Base-by-base conservation (phyloP, 2,113 vertebrate genomes). In the Semnornis frantzii region DNA sequence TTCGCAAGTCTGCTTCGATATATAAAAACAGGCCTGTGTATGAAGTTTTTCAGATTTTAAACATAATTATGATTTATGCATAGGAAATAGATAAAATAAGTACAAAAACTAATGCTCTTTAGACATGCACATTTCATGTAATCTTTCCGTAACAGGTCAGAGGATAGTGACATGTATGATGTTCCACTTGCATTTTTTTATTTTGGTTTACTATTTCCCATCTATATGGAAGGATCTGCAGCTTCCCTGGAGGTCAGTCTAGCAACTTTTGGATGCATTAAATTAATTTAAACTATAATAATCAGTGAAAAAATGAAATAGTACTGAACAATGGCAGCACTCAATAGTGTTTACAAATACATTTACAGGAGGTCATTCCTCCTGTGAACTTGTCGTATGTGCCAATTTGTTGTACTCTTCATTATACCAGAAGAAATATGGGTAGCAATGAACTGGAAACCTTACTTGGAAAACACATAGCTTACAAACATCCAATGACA, bases 371-470 rank as follows among this genome's bases (percentile, higher is more conserved):
- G 65, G 65, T 82, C 6, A 4, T 75, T 95, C 60, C 50, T 91
- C 27, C 78, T 63, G 52, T 83, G 90, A 94, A 92, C 81, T 50
- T 23, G 39, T 39, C 66, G 50, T 60, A 89, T 23, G 3, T 44
- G 44, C 20, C 93, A 84, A 91, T 91, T 95, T 92, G 34, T 86
- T 89, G 16, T 31, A 73, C 23, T 89, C 34, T 92, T 95, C 84
- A 89, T 95, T 85, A 89, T 87, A 95, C 78, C 48, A 85, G 82
- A 82, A 92, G 83, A 90, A 74, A 28, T 64, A 82, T 48, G 28
- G 23, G 37, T 48, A 91, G 69, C 62, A 87, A 89, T 70, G 70
- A 82, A 78, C 34, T 50, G 17, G 30, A 96, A 94, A 68, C 44
- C 33, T 60, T 66, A 37, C 86, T 93, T 91, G 59, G 55, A 91